Evolutionary conservation across 2,797 vertebrate species (phyloP), one percentile per base, ranked within the genome.

Genomic region (Myotis daubentonii): DNA sequence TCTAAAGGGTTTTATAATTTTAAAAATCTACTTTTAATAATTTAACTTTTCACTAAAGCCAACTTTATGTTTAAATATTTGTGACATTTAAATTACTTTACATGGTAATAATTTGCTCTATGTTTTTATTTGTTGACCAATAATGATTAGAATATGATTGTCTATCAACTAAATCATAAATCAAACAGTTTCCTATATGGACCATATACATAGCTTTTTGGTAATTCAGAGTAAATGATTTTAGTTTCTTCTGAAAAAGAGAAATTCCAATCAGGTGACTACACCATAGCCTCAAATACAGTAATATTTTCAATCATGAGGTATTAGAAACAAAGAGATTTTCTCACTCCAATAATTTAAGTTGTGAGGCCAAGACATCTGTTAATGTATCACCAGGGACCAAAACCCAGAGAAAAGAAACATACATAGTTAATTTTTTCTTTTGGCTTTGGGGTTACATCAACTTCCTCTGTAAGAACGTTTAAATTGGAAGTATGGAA

Each of bases 291-390:
- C 87, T 81, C 76, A 89, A 90, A 91, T 94, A 86, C 92, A 97
- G 36, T 97, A 96, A 93, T 97, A 97, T 62, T 98, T 98, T 97
- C 97, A 97, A 96, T 98, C 98, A 96, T 96, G 97, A 98, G 97
- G 96, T 84, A 51, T 97, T 85, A 97, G 97, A 98, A 97, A 97
- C 51, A 98, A 99, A 92, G 98, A 98, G 79, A 99, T 99, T 97
- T 99, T 99, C 89, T 99, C 99, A 99, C 98, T 2, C 99, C 98
- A 88, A 86, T 99, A 95, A 97, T 98, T 97, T 99, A 98, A 98
- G 98, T 98, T 51, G 96, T 98, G 74, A 99, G 98, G 96, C 98
- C 98, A 97, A 98, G 98, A 96, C 98, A 98, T 47, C 96, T 95
- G 92, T 91, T 91, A 0, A 83, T 92, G 2, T 82, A 92, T 87